phyloP scores from a whole-genome alignment of 2,888 invertebrate genomes.

The Acheta domesticus region DNA sequence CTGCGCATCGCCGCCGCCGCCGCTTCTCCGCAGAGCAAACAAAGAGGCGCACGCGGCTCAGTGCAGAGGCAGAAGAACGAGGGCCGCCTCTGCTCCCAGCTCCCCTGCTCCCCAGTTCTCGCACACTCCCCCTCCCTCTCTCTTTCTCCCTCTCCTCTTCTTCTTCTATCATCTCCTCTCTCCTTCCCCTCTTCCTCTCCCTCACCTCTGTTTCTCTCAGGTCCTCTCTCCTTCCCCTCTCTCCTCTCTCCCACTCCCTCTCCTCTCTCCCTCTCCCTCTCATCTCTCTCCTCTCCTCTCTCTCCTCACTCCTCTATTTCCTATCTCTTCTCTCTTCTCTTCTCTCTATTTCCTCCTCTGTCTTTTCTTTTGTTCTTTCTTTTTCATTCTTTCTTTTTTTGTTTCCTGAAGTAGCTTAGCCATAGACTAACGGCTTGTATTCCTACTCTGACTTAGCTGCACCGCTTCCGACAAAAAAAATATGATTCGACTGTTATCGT shows the following conservation, averaged over 20 bases:
- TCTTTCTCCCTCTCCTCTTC: slow-evolving; percentile 49
- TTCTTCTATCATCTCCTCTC: slow-evolving; percentile 45
- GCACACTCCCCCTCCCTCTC: too few species aligned
- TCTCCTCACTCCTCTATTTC: background rate
- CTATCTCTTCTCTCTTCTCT: background rate
- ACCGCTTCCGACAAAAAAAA: too few species aligned
- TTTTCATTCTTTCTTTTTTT: background rate
- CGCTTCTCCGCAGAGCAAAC: too few species aligned
- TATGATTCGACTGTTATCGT: too few species aligned
- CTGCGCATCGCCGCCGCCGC: too few species aligned
- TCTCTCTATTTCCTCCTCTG: background rate
- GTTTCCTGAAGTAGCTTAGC: too few species aligned
- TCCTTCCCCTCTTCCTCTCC: slow-evolving; percentile 33
- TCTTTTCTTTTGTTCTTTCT: background rate
- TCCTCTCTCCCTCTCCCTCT: background rate
- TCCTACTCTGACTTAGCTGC: too few species aligned
- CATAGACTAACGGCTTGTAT: too few species aligned
- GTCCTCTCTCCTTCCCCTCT: background rate
- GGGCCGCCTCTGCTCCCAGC: too few species aligned
- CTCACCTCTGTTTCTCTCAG: slow-evolving; percentile 18
- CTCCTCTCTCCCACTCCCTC: slow-evolving; percentile 29
- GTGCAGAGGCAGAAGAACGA: too few species aligned
- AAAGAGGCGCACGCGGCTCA: too few species aligned
- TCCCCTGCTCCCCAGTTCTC: too few species aligned
- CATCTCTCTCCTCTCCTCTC: slow-evolving; percentile 18